Evolutionary conservation across 2,113 vertebrate genomes (phyloP), one percentile per base, ranked within the genome.

Genomic region (Dermatemys mawii): DNA sequence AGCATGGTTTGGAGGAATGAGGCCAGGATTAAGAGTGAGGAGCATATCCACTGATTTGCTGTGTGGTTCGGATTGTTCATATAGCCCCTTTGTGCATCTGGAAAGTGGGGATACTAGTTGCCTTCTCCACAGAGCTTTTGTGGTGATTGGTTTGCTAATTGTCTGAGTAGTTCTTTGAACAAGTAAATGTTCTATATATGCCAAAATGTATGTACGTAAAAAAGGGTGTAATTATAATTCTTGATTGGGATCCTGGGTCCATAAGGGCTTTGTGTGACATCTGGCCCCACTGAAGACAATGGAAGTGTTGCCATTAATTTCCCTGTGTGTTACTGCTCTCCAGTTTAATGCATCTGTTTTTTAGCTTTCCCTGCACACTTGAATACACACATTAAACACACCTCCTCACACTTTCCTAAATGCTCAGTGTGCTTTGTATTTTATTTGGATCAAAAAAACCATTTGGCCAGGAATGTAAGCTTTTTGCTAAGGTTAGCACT

Each of bases 401-500:
- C 2, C 16, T n/a, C 8, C 35, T 9, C 78, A 54, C 73, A 63
- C 27, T 63, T 17, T 76, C 24, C 48, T 81, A 26, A 3, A 48
- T 3, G 0, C 53, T 83, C 46, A 57, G 1, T 67, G 1, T 6
- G 8, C 10, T 73, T 84, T 78, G 10, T 2, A 38, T 60, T 94
- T 86, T 73, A 50, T 60, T 94, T 81, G 38, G 29, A 83, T 95
- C 32, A 78, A 38, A 87, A 79, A 79, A 63, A 50, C 46, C 32
- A 73, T 63, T 53, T 88, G 70, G 49, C 70, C 41, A 81, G 70
- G 17, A 91, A 93, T 49, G 81, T 78, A 67, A 87, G 46, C 11
- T 60, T 97, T 97, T 90, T 93, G 63, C 83, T 96, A 70, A 95
- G 81, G 54, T 84, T 95, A 86, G 41, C 60, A 83, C 48, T 92